Percentiles rank a stretch among this genome's conserved stretches.
Evolutionary conservation across 2,113 vertebrate species (phyloP).

Genomic region (Lepisosteus oculatus): DNA sequence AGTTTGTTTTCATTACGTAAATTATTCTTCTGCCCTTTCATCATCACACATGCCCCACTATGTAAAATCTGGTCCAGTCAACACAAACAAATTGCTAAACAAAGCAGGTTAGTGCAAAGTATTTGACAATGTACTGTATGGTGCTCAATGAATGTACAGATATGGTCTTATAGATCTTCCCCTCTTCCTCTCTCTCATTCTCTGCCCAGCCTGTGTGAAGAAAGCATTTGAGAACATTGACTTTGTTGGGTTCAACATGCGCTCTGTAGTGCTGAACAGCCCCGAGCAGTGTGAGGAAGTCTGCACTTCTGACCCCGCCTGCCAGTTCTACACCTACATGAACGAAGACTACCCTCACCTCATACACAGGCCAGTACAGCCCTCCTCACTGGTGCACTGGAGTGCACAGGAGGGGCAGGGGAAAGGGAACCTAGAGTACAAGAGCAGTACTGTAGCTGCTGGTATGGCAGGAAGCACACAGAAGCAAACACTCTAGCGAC

Average conservation of each 20-base stretch:
- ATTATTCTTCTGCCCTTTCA: too few relatives aligned
- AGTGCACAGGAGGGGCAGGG: too few relatives aligned
- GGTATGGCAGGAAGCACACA: not conserved
- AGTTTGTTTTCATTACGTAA: too few relatives aligned
- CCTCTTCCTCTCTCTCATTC: not conserved
- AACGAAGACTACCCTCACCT: fast-evolving
- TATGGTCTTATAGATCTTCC: not conserved
- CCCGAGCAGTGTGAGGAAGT: slow-evolving; percentile 21
- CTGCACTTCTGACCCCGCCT: slow-evolving; percentile 38
- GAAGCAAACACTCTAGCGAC: too few relatives aligned
- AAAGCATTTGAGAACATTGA: slow-evolving; percentile 19
- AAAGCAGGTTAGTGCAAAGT: too few relatives aligned
- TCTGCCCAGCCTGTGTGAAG: slow-evolving; percentile 36
- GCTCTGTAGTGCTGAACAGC: slow-evolving; percentile 20
- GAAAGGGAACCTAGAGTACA: too few relatives aligned
- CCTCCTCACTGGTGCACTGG: not conserved
- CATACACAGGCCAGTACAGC: slow-evolving; percentile 9
- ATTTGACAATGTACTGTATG: too few relatives aligned
- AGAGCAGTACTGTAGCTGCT: too few relatives aligned
- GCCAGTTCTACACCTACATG: slow-evolving; percentile 56
- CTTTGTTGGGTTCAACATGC: slow-evolving; percentile 32
- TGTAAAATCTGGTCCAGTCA: too few relatives aligned
- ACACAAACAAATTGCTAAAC: too few relatives aligned
- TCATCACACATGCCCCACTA: too few relatives aligned
- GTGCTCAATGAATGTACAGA: too few relatives aligned